Evolutionary conservation across 2,113 vertebrate species (phyloP).

Genomic region (Leptodactylus fuscus): DNA sequence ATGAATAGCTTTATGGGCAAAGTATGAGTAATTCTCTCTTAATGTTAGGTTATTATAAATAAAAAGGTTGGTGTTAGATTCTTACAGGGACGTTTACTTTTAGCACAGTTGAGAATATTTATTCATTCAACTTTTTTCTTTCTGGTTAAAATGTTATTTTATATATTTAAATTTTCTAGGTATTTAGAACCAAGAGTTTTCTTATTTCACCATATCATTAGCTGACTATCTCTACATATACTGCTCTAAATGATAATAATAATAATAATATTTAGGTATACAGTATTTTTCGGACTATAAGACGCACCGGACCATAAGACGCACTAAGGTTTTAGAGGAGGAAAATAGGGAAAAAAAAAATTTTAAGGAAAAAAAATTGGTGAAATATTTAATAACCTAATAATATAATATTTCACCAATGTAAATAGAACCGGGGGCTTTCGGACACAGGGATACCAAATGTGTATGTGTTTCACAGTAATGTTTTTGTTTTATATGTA

Average conservation of each 20-base stretch:
- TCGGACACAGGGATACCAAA: too few species aligned
- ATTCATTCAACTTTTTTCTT: conserved; percentile 24
- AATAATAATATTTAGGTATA: too few species aligned
- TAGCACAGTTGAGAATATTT: conserved; percentile 17
- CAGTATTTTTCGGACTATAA: too few species aligned
- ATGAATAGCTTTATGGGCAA: conserved; percentile 50
- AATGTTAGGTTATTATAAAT: conserved; percentile 50
- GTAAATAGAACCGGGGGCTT: too few species aligned
- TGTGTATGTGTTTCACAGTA: too few species aligned
- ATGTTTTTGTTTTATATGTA: too few species aligned
- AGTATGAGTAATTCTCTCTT: conserved; percentile 51
- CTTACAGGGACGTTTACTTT: conserved; percentile 37
- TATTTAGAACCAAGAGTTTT: background rate
- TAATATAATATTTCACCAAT: too few species aligned
- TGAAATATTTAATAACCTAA: too few species aligned
- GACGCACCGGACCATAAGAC: too few species aligned
- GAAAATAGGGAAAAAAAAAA: too few species aligned
- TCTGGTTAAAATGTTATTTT: background rate
- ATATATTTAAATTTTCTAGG: background rate
- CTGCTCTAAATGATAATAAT: background rate
- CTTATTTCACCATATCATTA: background rate
- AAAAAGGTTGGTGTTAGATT: conserved; percentile 30
- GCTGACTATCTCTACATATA: background rate
- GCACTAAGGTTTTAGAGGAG: too few species aligned
- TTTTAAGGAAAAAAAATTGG: too few species aligned